Conservation (phyloP, 2,888 invertebrate species). For the Temnothorax unifasciatus region DNA sequence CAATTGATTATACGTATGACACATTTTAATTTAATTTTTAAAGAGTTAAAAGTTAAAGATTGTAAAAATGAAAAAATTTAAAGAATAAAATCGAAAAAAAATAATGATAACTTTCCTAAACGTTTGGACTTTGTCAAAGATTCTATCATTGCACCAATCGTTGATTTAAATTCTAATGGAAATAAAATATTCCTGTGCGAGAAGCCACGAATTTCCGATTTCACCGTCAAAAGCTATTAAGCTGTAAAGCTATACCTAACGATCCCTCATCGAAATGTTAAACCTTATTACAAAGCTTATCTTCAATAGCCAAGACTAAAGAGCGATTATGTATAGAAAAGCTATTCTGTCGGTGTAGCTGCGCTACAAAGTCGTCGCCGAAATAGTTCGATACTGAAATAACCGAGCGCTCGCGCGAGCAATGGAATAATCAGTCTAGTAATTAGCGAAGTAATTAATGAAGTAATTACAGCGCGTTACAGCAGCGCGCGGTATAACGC, state of each 20-base stretch:
- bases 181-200: not conserved
- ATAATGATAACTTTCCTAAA: not conserved
- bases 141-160: not conserved
- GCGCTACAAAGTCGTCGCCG: slow-evolving; percentile 3
- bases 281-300: not conserved
- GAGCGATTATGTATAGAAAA: slow-evolving; percentile 48
- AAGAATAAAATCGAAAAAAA: not conserved
- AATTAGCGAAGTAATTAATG: slow-evolving; percentile 52
- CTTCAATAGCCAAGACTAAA: slow-evolving; percentile 8
- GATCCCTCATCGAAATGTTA: slow-evolving; percentile 17
- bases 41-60: not conserved
- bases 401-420: slow-evolving; percentile 16
- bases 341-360: not conserved
- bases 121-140: not conserved
- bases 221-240: not conserved
- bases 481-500: slow-evolving; percentile 25
- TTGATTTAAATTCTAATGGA: not conserved
- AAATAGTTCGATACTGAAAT: slow-evolving; percentile 34
- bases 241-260: not conserved
- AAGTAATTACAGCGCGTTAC: slow-evolving; percentile 43
- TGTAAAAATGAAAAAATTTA: not conserved
- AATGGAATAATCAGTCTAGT: slow-evolving; percentile 44
- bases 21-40: not conserved
- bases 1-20: not conserved
- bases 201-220: not conserved